phyloP scores from a whole-genome alignment of 1,140 invertebrate genomes.

The Phymorhynchus buccinoides region DNA sequence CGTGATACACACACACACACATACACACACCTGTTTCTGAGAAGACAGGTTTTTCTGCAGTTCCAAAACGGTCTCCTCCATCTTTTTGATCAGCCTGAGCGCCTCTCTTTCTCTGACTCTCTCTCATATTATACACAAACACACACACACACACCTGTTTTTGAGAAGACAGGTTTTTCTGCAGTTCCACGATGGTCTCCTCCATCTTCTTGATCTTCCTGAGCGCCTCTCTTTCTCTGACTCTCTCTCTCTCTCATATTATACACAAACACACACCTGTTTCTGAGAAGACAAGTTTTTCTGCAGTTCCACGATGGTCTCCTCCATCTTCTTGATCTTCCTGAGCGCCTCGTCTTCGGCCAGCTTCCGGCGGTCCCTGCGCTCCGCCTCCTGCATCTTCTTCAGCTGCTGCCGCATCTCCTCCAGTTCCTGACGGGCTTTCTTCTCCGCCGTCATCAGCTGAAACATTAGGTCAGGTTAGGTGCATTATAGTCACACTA shows the following conservation, averaged over 20 bases:
- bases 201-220: no score
- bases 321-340: constrained; percentile 95
- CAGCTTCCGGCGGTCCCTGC: constrained; percentile 91
- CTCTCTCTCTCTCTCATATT: constrained; percentile 49
- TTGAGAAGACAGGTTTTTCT: no score
- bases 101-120: constrained; percentile 96
- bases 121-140: no score
- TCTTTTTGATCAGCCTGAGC: constrained; percentile 92
- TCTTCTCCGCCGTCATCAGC: constrained; percentile 95
- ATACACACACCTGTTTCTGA: constrained; percentile 91
- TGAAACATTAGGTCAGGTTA: no score
- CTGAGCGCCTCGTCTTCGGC: constrained; percentile 95
- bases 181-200: no score
- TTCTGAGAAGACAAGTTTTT: constrained; percentile 81
- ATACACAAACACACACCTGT: no score
- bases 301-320: constrained; percentile 80
- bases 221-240: no score
- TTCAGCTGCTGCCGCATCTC: constrained; percentile 81
- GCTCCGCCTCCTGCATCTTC: constrained; percentile 84
- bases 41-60: constrained; percentile 76
- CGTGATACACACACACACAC: no score
- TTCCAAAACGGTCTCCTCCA: constrained; percentile 86
- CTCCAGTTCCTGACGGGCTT: constrained; percentile 87
- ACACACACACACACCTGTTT: no score
- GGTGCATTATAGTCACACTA: no score